phyloP scores from a whole-genome alignment of 2,888 invertebrate genomes.

The Julus scandinavius region DNA sequence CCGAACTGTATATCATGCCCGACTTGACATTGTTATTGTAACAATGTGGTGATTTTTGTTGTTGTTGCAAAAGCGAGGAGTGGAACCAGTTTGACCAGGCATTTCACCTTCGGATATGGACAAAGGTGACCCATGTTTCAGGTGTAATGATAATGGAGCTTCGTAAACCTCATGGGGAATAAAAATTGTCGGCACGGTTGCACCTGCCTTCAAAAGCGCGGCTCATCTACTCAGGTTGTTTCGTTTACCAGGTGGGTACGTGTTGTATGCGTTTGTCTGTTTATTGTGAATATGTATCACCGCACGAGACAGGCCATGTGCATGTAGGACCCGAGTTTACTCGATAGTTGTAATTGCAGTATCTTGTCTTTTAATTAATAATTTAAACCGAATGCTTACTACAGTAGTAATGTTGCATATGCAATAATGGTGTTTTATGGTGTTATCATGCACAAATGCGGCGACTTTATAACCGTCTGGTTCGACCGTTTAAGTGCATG shows the following conservation, averaged over 20 bases:
- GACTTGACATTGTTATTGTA: too few species aligned
- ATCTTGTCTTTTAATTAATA: too few species aligned
- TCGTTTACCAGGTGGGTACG: constrained; percentile 53
- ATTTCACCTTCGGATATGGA: not conserved
- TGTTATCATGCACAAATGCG: too few species aligned
- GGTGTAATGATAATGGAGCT: constrained; percentile 20
- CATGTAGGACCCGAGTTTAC: too few species aligned
- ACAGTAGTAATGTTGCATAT: too few species aligned
- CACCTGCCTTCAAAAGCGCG: constrained; percentile 53
- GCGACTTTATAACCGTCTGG: too few species aligned
- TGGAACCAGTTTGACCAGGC: not conserved
- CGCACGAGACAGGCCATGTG: too few species aligned
- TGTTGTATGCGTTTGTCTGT: not conserved
- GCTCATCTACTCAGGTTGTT: constrained; percentile 54
- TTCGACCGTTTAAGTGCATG: too few species aligned
- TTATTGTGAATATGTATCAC: too few species aligned
- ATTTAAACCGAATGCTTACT: too few species aligned
- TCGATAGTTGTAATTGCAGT: too few species aligned
- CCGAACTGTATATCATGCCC: not conserved
- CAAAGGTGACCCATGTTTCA: constrained; percentile 48
- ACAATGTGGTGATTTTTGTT: not conserved
- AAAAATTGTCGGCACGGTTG: constrained; percentile 55
- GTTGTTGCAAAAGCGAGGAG: not conserved
- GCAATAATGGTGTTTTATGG: too few species aligned
- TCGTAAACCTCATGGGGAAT: constrained; percentile 53